phyloP scores from a whole-genome alignment of 2,113 vertebrate species.

The Tupaia tana region DNA sequence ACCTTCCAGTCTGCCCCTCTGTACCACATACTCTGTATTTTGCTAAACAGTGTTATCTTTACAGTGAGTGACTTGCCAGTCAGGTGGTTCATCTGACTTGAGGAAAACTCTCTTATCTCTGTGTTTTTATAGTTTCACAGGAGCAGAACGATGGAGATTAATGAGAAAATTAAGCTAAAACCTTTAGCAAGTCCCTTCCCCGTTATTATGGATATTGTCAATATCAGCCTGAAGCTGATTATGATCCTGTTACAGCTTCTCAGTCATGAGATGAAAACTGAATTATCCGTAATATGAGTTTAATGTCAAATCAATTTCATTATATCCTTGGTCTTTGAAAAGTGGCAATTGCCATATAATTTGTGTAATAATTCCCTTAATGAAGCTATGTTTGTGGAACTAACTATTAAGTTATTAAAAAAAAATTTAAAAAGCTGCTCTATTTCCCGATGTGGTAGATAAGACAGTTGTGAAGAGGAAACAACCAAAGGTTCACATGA shows the following conservation, averaged over 20 bases:
- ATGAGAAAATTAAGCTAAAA: not conserved
- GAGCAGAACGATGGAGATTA: not conserved
- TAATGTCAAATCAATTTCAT: slow-evolving; percentile 23
- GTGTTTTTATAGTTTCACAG: not conserved
- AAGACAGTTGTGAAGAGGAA: not conserved
- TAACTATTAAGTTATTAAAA: not conserved
- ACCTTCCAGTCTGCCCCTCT: not conserved
- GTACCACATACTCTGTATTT: not conserved
- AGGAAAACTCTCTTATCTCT: not conserved
- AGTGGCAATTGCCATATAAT: slow-evolving; percentile 20
- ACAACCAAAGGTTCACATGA: not conserved
- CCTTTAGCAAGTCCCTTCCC: not conserved
- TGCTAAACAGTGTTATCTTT: not conserved
- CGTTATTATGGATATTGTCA: not conserved
- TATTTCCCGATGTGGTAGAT: not conserved
- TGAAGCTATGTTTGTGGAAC: slow-evolving; percentile 6
- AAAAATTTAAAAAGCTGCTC: not conserved
- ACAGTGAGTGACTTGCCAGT: not conserved
- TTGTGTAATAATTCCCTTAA: slow-evolving; percentile 44
- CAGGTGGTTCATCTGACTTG: not conserved
- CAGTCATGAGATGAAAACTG: not conserved
- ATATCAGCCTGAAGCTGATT: not conserved
- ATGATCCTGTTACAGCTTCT: not conserved
- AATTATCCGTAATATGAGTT: slow-evolving; percentile 10
- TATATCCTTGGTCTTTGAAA: slow-evolving; percentile 47